Base-by-base conservation (phyloP, 2,797 vertebrate species). In the Florisuga fusca region DNA sequence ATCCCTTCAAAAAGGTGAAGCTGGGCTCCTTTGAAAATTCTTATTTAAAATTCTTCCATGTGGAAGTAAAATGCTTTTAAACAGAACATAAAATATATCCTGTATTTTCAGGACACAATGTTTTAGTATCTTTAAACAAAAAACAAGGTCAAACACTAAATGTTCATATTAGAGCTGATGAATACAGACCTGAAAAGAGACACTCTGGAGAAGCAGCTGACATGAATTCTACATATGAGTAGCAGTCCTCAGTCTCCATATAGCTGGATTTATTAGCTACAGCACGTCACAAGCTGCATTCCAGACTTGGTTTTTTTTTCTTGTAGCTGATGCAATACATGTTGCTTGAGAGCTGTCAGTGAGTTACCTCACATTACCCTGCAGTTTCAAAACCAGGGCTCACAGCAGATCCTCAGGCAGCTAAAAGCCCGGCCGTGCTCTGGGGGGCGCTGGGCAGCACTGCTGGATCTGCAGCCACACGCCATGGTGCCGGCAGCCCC, bases 351-450 rank as follows among this genome's bases (percentile, higher is more conserved):
- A 69, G 23, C 59, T 16, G 5, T 3, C 3, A 2, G 46, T n/a
- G 19, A 51, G 21, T 15, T 22, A 46, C 9, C 11, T 26, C 16
- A 17, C 0, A 0, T 2, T 45, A 38, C 57, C 45, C 41, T 6
- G 12, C 1, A 1, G 18, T 58, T 58, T 33, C 75, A 58, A 53
- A 62, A 53, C 61, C 36, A 53, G 36, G 57, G 19, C 33, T 80
- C 41, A 13, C 34, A 29, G 53, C 53, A 59, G 36, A 48, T 34
- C 36, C 46, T 29, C 2, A 16, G 0, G 1, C 34, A 81, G 57
- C 55, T 51, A 3, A 41, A 36, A 16, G 21, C 10, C 34, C 17
- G n/a, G 2, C 25, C 14, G 3, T 12, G 22, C 48, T 57, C 38
- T 4, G 31, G 45, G 31, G 26, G 36, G 31, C 46, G 29, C 23